Evolutionary conservation across 2,797 vertebrate genomes (phyloP).

Genomic region (Mormyrops attenuatus): DNA sequence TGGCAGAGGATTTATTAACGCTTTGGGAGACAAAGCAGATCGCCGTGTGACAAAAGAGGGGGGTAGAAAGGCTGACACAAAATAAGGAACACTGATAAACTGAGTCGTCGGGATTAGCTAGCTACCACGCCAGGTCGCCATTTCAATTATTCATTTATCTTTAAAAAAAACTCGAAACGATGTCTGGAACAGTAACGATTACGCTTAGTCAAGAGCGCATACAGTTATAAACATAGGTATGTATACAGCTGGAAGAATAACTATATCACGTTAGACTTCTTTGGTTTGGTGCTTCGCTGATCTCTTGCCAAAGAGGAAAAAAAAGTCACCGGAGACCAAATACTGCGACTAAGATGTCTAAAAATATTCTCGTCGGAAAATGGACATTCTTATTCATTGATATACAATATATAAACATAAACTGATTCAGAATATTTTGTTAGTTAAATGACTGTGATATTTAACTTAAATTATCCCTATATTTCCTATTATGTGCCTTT

Average conservation of each 20-base stretch:
- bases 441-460: no score
- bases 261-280: conserved; percentile 15
- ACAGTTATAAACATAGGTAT: not conserved
- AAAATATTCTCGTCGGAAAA: not conserved
- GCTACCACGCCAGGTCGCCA: conserved; percentile 13
- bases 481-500: not conserved
- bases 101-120: conserved; percentile 12
- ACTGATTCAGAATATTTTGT: not conserved
- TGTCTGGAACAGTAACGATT: not conserved
- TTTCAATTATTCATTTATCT: not conserved
- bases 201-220: not conserved
- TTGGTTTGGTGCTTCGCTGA: conserved; percentile 16
- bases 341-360: not conserved
- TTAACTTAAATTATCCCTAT: no score
- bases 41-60: not conserved
- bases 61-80: not conserved
- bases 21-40: not conserved
- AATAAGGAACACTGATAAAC: not conserved
- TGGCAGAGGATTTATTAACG: not conserved
- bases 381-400: not conserved
- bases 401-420: not conserved
- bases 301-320: conserved; percentile 17
- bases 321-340: conserved; percentile 18
- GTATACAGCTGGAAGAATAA: not conserved
- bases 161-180: not conserved